Evolutionary conservation across 2,113 vertebrate genomes (phyloP), one percentile per base, ranked within the genome.

Genomic region (Carassius carassius): DNA sequence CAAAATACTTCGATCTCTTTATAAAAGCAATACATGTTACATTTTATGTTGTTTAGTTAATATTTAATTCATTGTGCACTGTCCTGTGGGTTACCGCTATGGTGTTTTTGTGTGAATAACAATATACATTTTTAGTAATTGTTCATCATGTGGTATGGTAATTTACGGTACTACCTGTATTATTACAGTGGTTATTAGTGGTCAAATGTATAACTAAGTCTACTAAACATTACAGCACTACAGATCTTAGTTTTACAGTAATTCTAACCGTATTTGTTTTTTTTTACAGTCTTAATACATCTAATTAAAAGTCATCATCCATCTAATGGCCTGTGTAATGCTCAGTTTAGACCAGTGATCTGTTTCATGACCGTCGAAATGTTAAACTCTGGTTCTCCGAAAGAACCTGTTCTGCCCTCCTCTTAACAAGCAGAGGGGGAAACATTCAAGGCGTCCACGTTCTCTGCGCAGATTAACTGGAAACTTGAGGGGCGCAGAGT

Each of bases 401-500:
- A 81, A 81, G 60, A 81, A 81, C 79, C 79, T 81, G 79, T 19
- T 81, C 79, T 81, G 63, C 63, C 84, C 88, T 90, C 88, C 85
- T 89, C 51, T 86, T 86, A 86, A 89, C 82, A 86, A 79, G 69
- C 85, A 79, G 51, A 82, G 49, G 79, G 86, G 89, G 84, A 82
- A 70, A 44, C 65, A 84, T 88, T 85, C 87, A 79, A 86, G 73
- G 85, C 85, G 91, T 92, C 89, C 91, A 91, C 93, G 92, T 91
- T 92, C 91, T 89, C 88, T 86, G 86, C 86, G 75, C 89, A 91
- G 85, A 87, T 87, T 88, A 90, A 86, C 89, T 91, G 90, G 89
- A 90, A 94, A 92, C 87, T 94, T 91, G 78, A 75, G 84, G 88
- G 91, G 89, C 89, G 89, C 92, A 90, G 86, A 58, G 89, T 87